Base-by-base conservation (phyloP, 1,140 invertebrate genomes). In the Solen grandis region DNA sequence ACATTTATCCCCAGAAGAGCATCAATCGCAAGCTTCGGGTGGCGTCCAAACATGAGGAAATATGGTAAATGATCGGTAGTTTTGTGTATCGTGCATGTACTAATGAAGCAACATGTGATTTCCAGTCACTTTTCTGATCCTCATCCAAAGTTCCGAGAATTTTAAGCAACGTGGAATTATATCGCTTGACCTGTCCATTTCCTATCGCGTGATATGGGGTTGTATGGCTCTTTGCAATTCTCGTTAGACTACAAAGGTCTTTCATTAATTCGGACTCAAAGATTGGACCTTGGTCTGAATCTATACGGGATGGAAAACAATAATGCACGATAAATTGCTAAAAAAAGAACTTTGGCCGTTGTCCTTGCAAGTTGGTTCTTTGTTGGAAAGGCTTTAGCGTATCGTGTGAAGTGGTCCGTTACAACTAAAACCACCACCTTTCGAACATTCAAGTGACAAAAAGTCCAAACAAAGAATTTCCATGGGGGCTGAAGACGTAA, bases 361-460 rank as follows among this genome's bases (percentile, higher is more conserved):
- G 77, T 74, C 14, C 35, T 3, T 41, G 76, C 82, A n/a, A n/a
- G n/a, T n/a, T n/a, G n/a, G n/a, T n/a, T n/a, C n/a, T n/a, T n/a
- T n/a, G n/a, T n/a, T n/a, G 76, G 66, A 27, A 80, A 31, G n/a
- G 77, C 76, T n/a, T 59, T 29, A 27, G 66, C 57, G 31, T 68
- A 81, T 22, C 55, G 52, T 1, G 69, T 74, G 36, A 83, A 83
- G 54, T 79, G 57, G 36, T 81, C 62, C 8, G 72, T 81, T 2
- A 76, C 59, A 0, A 69, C 46, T 5, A 69, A 54, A 0, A 69
- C 29, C 10, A n/a, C n/a, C n/a, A n/a, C n/a, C n/a, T n/a, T 82
- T 76, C 19, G 70, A 82, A 1, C 19, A 14, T 65, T 50, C 69
- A 5, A 73, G 52, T 38, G 19, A 59, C 8, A 52, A 19, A 68